Percentiles rank a stretch among this genome's conserved stretches.
These are phyloP conservation scores for Calliphora vicina DNA, from an alignment of 1,140 invertebrate genomes.

Conservation along the genomic window DNA sequence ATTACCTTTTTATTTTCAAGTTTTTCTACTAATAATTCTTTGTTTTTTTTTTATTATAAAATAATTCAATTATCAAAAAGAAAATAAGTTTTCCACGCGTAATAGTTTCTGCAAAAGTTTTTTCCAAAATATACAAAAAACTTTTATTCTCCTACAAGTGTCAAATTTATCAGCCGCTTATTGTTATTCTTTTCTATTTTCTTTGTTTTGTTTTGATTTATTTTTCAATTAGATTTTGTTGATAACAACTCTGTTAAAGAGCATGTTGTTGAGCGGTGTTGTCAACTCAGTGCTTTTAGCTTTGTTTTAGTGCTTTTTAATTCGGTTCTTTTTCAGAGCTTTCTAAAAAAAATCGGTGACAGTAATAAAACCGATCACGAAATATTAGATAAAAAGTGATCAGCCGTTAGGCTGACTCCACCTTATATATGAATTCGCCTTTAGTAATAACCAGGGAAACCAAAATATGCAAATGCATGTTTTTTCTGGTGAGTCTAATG, in stretches of 20 bases:
- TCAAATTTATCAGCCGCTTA: not conserved
- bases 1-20: not conserved
- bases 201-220: not conserved
- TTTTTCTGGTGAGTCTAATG: no score
- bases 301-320: no score
- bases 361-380: no score
- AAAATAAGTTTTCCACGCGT: not conserved
- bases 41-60: not conserved
- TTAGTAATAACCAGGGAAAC: no score
- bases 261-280: no score
- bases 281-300: no score
- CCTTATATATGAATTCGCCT: no score
- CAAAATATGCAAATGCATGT: no score
- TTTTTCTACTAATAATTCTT: not conserved
- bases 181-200: not conserved
- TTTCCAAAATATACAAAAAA: not conserved
- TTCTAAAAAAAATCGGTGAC: no score
- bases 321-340: no score
- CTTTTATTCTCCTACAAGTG: not conserved
- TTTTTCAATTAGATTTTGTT: not conserved
- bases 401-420: no score
- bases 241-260: not conserved
- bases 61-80: not conserved
- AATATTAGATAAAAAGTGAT: no score
- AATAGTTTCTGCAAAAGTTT: not conserved